Evolutionary conservation across 2,888 invertebrate species (phyloP).

Genomic region (Masnerella sp.): DNA sequence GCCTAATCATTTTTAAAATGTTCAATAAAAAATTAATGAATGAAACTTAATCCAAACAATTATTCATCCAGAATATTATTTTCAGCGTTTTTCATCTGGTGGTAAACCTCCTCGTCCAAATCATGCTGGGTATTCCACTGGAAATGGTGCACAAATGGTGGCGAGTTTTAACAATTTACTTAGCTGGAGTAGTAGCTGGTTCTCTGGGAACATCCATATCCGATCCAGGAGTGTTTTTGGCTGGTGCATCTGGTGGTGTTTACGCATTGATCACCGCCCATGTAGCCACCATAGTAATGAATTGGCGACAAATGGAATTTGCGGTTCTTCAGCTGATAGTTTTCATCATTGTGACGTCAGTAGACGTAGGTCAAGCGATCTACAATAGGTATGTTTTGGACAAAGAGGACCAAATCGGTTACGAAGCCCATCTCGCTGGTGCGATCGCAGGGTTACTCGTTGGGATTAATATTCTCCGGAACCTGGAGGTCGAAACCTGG

Average conservation of each 20-base stretch:
- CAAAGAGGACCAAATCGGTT: conserved; percentile 89
- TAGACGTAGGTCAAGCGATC: conserved; percentile 93
- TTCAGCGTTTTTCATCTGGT: conserved; percentile 89
- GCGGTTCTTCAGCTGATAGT: conserved; percentile 90
- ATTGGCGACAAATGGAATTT: conserved; percentile 98
- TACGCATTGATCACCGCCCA: conserved; percentile 96
- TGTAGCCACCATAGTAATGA: conserved; percentile 94
- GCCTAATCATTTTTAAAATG: no score
- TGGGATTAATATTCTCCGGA: conserved; percentile 89
- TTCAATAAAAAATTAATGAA: not conserved
- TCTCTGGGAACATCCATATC: conserved; percentile 89
- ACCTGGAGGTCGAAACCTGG: conserved; percentile 88
- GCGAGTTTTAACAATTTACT: conserved; percentile 90
- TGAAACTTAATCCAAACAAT: not conserved
- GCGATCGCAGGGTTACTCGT: conserved; percentile 91
- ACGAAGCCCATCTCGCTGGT: conserved; percentile 96
- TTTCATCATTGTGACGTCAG: conserved; percentile 87
- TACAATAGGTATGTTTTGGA: conserved; percentile 90
- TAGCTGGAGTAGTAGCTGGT: conserved; percentile 91
- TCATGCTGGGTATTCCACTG: conserved; percentile 94
- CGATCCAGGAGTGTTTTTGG: conserved; percentile 88
- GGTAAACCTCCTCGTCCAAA: conserved; percentile 94
- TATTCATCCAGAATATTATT: not conserved
- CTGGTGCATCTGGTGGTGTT: conserved; percentile 97
- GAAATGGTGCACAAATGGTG: conserved; percentile 98